Evolutionary conservation across 2,113 vertebrate species (phyloP).

Genomic region (Microcebus jonahi): DNA sequence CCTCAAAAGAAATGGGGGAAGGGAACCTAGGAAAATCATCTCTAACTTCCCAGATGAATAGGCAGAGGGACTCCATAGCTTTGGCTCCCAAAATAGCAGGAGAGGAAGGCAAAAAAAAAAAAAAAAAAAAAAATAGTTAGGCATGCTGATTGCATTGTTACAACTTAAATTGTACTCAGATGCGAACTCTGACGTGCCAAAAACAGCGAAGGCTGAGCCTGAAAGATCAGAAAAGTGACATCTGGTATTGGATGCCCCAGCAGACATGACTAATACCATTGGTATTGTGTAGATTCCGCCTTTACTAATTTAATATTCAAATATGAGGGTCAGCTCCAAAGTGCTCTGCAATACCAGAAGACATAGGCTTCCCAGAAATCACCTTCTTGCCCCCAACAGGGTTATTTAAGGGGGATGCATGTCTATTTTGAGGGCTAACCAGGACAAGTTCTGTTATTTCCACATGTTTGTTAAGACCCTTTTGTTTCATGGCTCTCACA

Average conservation of each 20-base stretch:
- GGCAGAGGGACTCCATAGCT: constrained; percentile 65
- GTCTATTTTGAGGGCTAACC: constrained; percentile 55
- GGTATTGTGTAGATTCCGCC: constrained; percentile 87
- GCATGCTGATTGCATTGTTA: constrained; percentile 86
- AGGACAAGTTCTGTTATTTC: constrained; percentile 69
- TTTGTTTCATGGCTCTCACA: constrained; percentile 81
- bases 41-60: constrained; percentile 75
- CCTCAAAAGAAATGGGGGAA: constrained; percentile 59
- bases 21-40: constrained; percentile 36
- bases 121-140: constrained; percentile 77
- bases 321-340: constrained; percentile 79
- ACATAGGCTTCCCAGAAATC: constrained; percentile 72
- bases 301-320: constrained; percentile 87
- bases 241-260: constrained; percentile 87
- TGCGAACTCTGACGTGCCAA: constrained; percentile 85
- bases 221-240: constrained; percentile 88
- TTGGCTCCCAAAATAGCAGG: constrained; percentile 79
- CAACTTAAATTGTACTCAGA: constrained; percentile 88
- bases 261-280: constrained; percentile 89
- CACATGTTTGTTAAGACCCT: constrained; percentile 67
- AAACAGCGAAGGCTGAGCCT: constrained; percentile 82
- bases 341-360: constrained; percentile 60
- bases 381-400: constrained; percentile 59
- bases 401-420: constrained; percentile 66
- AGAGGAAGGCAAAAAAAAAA: constrained; percentile 75